Conservation (phyloP, 2,888 invertebrate genomes). For the Physocephala rufipes region DNA sequence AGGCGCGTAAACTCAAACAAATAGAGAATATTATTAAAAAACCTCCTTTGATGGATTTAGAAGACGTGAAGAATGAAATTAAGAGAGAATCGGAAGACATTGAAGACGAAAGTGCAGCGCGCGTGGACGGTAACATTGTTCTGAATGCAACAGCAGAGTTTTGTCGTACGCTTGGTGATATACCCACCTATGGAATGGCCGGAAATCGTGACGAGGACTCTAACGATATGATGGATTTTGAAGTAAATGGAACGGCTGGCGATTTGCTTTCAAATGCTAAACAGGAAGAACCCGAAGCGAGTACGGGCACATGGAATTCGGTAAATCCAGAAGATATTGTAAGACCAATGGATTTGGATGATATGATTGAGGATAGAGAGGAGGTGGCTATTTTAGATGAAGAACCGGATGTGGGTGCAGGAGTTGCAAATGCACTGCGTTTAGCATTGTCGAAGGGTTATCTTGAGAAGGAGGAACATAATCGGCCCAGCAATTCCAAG, state of each 20-base stretch:
- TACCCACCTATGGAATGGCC: slow-evolving; percentile 91
- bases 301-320: slow-evolving; percentile 83
- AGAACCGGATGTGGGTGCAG: slow-evolving; percentile 91
- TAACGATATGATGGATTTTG: slow-evolving; percentile 69
- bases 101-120: slow-evolving; percentile 46
- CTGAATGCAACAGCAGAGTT: slow-evolving; percentile 96
- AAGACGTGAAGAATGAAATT: slow-evolving; percentile 67
- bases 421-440: slow-evolving; percentile 89
- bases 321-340: slow-evolving; percentile 72
- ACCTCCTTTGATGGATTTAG: slow-evolving; percentile 56
- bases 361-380: slow-evolving; percentile 64
- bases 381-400: slow-evolving; percentile 76
- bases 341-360: slow-evolving; percentile 67
- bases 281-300: slow-evolving; percentile 67
- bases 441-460: slow-evolving; percentile 95
- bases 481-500: slow-evolving; percentile 76
- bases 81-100: slow-evolving; percentile 65
- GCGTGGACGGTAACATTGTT: slow-evolving; percentile 72
- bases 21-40: slow-evolving; percentile 63
- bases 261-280: slow-evolving; percentile 52
- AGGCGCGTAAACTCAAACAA: slow-evolving; percentile 76
- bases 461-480: slow-evolving; percentile 82
- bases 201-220: slow-evolving; percentile 88
- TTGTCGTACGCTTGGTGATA: slow-evolving; percentile 94
- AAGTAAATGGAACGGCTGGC: slow-evolving; percentile 59